Evolutionary conservation across 2,113 vertebrate genomes (phyloP).

Genomic region (Isichthys henryi): DNA sequence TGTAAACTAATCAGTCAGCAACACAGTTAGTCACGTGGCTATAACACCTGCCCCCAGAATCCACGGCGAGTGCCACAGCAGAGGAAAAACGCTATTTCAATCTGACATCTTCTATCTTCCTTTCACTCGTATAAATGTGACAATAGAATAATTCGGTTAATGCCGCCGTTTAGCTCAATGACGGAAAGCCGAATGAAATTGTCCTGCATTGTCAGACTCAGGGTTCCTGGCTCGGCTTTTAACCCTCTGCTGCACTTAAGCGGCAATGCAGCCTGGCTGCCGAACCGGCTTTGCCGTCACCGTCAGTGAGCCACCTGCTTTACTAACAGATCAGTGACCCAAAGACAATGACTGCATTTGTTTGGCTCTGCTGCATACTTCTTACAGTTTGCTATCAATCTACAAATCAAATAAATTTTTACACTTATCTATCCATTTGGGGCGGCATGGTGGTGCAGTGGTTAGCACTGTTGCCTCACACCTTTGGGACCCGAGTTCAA

Average conservation of each 20-base stretch:
- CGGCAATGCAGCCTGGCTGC: not conserved
- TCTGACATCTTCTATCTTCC: not conserved
- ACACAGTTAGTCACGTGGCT: not conserved
- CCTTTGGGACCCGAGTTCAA: too few species aligned
- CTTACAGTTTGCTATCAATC: not conserved
- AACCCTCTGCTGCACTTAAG: not conserved
- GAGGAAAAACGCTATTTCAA: not conserved
- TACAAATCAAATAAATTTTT: not conserved
- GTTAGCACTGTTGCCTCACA: too few species aligned
- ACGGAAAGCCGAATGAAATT: not conserved
- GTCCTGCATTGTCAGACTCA: not conserved
- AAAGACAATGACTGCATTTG: not conserved
- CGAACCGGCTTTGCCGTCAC: not conserved
- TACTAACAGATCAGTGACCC: not conserved
- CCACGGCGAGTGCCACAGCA: not conserved
- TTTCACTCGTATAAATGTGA: not conserved
- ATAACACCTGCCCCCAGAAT: not conserved
- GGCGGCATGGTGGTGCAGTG: too few species aligned
- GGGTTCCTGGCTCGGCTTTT: not conserved
- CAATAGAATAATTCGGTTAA: constrained; percentile 2
- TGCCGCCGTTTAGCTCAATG: not conserved
- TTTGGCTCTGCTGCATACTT: not conserved
- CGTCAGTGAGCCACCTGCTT: not conserved
- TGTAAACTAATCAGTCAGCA: constrained; percentile 8
- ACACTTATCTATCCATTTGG: too few species aligned